Evolutionary conservation across 2,797 vertebrate species (phyloP).

Genomic region (Anguilla marmorata): DNA sequence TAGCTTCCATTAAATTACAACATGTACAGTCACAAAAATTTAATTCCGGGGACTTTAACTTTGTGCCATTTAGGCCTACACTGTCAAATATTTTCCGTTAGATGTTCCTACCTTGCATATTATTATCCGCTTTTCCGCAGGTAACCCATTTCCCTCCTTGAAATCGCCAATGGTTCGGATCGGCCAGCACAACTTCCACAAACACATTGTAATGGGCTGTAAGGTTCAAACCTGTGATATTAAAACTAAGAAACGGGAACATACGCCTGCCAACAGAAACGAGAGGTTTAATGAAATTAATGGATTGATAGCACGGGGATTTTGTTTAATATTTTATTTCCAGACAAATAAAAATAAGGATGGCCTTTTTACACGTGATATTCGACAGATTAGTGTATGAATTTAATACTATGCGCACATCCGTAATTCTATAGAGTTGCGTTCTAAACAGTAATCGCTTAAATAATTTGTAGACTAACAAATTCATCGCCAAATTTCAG

Average conservation of each 20-base stretch:
- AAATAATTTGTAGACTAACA: too few relatives aligned
- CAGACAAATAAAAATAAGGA: neutral
- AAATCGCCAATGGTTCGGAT: conserved; percentile 98
- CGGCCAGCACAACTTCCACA: conserved; percentile 90
- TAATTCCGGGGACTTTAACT: neutral
- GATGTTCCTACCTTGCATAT: conserved; percentile 89
- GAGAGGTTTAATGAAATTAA: neutral
- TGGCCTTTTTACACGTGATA: neutral
- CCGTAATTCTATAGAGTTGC: neutral
- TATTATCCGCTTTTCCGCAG: conserved; percentile 97
- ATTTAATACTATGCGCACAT: neutral
- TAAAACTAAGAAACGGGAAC: conserved; percentile 98
- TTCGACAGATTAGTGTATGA: neutral
- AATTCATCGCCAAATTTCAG: too few relatives aligned
- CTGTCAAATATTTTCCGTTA: neutral
- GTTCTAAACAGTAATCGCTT: too few relatives aligned
- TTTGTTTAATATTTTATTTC: neutral
- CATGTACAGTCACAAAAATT: neutral
- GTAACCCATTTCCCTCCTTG: conserved; percentile 98
- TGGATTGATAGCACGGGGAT: neutral
- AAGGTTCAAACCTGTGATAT: conserved; percentile 93
- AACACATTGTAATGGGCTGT: conserved; percentile 98
- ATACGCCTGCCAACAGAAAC: conserved; percentile 77
- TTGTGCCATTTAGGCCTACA: neutral
- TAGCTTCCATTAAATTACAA: neutral